Evolutionary conservation across 2,888 invertebrate species (phyloP).

Genomic region (Exephanes ischioxanthus): DNA sequence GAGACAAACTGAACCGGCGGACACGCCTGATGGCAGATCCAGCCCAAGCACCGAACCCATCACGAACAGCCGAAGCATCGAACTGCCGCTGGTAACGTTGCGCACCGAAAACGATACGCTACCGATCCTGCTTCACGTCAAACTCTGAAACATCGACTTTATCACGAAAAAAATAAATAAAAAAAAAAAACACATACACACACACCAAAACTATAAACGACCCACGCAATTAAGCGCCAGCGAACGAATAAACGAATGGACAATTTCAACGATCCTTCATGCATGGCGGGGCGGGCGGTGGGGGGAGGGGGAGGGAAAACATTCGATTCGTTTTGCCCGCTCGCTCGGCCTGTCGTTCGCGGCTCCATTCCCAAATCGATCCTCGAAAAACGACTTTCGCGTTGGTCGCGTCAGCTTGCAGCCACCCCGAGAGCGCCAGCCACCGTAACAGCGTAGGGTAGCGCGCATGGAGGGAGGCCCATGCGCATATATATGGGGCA

Average conservation of each 20-base stretch:
- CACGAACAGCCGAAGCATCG: conserved; percentile 41
- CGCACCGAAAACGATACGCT: not conserved
- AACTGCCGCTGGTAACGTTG: not conserved
- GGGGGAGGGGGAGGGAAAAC: not conserved
- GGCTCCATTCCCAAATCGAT: conserved; percentile 27
- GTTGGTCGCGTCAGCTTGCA: conserved; percentile 24
- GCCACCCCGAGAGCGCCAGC: not conserved
- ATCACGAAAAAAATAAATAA: conserved; percentile 2
- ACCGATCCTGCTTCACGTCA: not conserved
- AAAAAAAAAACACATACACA: not conserved
- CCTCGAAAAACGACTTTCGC: conserved; percentile 26
- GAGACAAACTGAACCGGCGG: not conserved
- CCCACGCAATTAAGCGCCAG: conserved; percentile 27
- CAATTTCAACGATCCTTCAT: conserved; percentile 16
- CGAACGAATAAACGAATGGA: conserved; percentile 10
- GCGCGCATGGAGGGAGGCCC: not conserved
- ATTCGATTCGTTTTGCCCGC: conserved; percentile 6
- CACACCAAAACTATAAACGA: conserved; percentile 25
- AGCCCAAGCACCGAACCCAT: conserved; percentile 1
- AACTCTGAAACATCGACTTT: conserved; percentile 20
- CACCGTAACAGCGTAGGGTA: not conserved
- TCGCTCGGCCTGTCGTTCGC: not conserved
- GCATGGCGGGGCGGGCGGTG: not conserved
- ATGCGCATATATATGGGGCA: not conserved
- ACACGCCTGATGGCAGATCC: conserved; percentile 16